Conservation (phyloP, 2,797 vertebrate genomes). For the Syngnathus acus region DNA sequence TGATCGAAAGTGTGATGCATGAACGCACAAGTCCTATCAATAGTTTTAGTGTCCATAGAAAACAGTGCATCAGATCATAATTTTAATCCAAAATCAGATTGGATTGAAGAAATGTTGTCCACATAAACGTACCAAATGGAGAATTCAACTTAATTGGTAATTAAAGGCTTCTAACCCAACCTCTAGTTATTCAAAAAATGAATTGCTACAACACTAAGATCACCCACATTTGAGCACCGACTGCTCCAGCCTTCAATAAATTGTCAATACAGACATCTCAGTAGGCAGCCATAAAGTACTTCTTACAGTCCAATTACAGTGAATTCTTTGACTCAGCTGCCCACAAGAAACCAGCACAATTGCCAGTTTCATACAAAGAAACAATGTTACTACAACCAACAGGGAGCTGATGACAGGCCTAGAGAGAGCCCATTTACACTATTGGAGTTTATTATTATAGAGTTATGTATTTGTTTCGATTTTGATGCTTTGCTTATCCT, state of each 20-base stretch:
- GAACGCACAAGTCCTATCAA: no score
- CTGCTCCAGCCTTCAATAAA: background rate
- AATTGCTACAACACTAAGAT: background rate
- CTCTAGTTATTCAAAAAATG: background rate
- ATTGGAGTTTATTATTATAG: slow-evolving; percentile 27
- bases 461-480: slow-evolving; percentile 17
- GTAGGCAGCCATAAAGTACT: slow-evolving; percentile 32
- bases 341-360: slow-evolving; percentile 66
- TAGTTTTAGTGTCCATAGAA: no score
- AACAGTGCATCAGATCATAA: no score
- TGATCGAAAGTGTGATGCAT: no score
- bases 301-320: slow-evolving; percentile 49
- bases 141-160: background rate
- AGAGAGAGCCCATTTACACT: slow-evolving; percentile 26
- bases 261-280: slow-evolving; percentile 15
- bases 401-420: slow-evolving; percentile 16
- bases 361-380: slow-evolving; percentile 61
- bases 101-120: no score
- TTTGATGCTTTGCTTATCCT: slow-evolving; percentile 12
- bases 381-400: slow-evolving; percentile 62
- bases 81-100: no score
- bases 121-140: no score
- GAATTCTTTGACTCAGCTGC: slow-evolving; percentile 59
- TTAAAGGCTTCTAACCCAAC: background rate
- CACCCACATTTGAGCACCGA: background rate